phyloP scores from a whole-genome alignment of 2,888 invertebrate genomes.

The Eulithis prunata region DNA sequence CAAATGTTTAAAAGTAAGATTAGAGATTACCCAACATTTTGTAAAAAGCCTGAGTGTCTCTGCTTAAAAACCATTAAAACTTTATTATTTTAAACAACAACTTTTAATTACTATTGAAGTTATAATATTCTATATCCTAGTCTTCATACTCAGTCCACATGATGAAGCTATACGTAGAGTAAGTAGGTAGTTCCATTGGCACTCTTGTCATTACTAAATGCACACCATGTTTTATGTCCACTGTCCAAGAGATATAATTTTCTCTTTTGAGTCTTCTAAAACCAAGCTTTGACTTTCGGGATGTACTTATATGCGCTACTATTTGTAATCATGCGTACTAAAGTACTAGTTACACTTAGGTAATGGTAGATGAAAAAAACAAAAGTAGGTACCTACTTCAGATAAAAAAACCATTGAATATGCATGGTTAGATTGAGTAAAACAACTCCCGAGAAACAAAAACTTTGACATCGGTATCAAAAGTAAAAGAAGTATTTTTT shows the following conservation, averaged over 20 bases:
- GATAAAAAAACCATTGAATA: too few relatives aligned
- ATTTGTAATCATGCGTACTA: background rate
- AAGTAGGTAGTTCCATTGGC: background rate
- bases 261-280: background rate
- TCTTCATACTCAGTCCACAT: too few relatives aligned
- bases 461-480: background rate
- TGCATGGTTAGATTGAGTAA: background rate
- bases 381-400: too few relatives aligned
- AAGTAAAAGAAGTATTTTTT: slow-evolving; percentile 1
- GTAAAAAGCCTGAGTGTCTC: background rate
- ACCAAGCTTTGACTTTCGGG: background rate
- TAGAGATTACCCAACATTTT: background rate
- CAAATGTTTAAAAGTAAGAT: background rate
- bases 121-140: too few relatives aligned
- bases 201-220: background rate
- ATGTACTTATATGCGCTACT: background rate
- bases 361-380: too few relatives aligned
- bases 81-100: too few relatives aligned
- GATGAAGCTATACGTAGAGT: too few relatives aligned
- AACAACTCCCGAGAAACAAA: too few relatives aligned
- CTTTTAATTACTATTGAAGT: too few relatives aligned
- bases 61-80: too few relatives aligned
- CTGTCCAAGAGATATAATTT: slow-evolving; percentile 1
- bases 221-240: slow-evolving; percentile 1
- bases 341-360: too few relatives aligned